These are phyloP conservation scores for Hedychridium roseum DNA, from an alignment of 2,888 invertebrate species.

Conservation along the genomic window DNA sequence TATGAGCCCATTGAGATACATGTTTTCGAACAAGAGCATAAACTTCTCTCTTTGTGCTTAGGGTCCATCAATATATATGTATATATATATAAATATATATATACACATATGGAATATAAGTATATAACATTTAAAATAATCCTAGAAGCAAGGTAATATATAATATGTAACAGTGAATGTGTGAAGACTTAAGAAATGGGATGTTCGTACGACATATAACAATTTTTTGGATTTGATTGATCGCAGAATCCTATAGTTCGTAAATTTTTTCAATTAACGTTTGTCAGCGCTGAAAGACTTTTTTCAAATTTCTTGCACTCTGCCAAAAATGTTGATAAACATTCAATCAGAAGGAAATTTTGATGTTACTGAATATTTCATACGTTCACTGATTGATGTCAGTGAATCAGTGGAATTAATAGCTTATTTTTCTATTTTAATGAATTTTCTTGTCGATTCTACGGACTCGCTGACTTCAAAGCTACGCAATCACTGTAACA, in stretches of 20 bases:
- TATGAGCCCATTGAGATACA: no score
- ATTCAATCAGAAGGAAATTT: constrained; percentile 1
- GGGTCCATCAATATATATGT: constrained; percentile 7
- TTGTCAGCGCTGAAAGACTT: no score
- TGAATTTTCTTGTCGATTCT: constrained; percentile 29
- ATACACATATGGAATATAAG: constrained; percentile 32
- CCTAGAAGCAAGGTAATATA: constrained; percentile 28
- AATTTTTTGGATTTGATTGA: constrained; percentile 5
- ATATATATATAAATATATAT: constrained; percentile 30
- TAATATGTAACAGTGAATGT: constrained; percentile 54
- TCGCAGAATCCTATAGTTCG: background rate
- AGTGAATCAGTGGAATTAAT: constrained; percentile 37
- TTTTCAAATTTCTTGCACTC: no score
- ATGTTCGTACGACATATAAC: background rate
- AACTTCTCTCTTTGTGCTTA: background rate
- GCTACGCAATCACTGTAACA: constrained; percentile 50
- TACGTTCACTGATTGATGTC: constrained; percentile 52
- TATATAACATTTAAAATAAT: constrained; percentile 28
- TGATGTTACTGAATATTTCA: constrained; percentile 36
- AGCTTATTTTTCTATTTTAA: constrained; percentile 16
- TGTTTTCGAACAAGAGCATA: no score
- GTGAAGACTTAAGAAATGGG: constrained; percentile 36
- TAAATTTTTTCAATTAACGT: no score
- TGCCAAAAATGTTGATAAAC: no score
- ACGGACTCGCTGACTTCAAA: constrained; percentile 44